Conservation (phyloP, 2,113 vertebrate species). For the Brachionichthys hirsutus region DNA sequence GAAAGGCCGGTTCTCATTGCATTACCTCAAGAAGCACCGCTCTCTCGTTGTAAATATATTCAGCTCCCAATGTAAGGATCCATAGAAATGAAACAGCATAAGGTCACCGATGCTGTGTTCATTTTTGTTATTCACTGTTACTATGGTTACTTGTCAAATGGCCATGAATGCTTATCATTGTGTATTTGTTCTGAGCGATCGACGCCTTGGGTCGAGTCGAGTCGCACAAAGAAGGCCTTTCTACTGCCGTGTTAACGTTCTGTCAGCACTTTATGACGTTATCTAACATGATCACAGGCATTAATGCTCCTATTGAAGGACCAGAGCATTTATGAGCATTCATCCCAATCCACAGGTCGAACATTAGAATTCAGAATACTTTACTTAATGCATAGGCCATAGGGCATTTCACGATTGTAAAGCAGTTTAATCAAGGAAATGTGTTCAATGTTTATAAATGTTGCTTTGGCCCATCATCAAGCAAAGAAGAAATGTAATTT, state of each 20-base stretch:
- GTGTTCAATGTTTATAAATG: too few relatives aligned
- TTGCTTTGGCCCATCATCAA: too few relatives aligned
- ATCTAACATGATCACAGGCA: constrained; percentile 1
- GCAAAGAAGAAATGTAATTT: too few relatives aligned
- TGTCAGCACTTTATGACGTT: constrained; percentile 16
- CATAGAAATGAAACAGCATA: constrained; percentile 11
- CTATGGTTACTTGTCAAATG: constrained; percentile 42
- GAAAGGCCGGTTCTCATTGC: not conserved
- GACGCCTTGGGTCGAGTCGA: constrained; percentile 11
- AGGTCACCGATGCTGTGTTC: not conserved
- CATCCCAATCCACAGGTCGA: too few relatives aligned
- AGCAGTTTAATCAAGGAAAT: too few relatives aligned
- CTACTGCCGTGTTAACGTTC: not conserved
- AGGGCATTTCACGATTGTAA: too few relatives aligned
- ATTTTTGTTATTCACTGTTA: constrained; percentile 39
- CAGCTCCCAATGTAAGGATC: not conserved
- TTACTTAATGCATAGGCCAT: too few relatives aligned
- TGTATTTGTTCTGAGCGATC: constrained; percentile 14
- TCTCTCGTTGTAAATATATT: not conserved
- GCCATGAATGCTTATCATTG: constrained; percentile 53
- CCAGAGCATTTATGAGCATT: too few relatives aligned
- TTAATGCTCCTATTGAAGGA: too few relatives aligned
- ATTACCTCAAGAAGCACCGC: too few relatives aligned
- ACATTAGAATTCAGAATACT: too few relatives aligned
- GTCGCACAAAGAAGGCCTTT: constrained; percentile 45